Base-by-base conservation (phyloP, 2,113 vertebrate species). In the Oophaga pumilio region DNA sequence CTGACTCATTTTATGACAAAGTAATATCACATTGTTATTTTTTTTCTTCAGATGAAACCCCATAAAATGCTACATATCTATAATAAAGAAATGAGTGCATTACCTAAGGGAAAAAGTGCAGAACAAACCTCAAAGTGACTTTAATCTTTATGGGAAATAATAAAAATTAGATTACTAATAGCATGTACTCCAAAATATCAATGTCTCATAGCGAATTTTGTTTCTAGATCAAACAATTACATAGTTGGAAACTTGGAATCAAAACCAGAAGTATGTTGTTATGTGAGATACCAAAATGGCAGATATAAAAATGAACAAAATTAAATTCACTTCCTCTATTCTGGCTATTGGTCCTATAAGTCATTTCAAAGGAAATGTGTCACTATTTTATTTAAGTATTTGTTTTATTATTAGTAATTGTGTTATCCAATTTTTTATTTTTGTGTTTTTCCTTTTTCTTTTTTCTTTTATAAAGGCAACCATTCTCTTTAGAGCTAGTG, bases 91-190 rank as follows among this genome's bases (percentile, higher is more conserved):
- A 82, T 82, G 4, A 22, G 59, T 4, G 11, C 17, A 8, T 22
- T 50, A 49, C 15, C 60, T 64, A 82, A 50, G 79, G 26, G 33
- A 49, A 22, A 33, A 33, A 6, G 17, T 62, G 18, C 60, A 17
- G 59, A 15, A 82, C 28, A 22, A 82, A 43, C 79, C 14, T 82
- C 17, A 82, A 82, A 66, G 79, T 82, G 60, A 10, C 33, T 81
- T 81, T 81, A 62, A 64, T 81, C 79, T 81, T 59, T 59, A 57
- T 18, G 53, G 76, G n/a, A 15, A 28, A 78, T 64, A 81, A 81
- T 22, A 43, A 81, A 81, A 24, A 62, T 81, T 10, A 81, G 59
- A 81, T 49, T 24, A 64, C 59, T 49, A 8, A 17, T n/a, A 81
- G 18, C 52, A 64, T 64, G 28, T 60, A 62, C 11, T 43, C 18